Base-by-base conservation (phyloP, 1,140 invertebrate species). In the Venustaconcha ellipsiformis region DNA sequence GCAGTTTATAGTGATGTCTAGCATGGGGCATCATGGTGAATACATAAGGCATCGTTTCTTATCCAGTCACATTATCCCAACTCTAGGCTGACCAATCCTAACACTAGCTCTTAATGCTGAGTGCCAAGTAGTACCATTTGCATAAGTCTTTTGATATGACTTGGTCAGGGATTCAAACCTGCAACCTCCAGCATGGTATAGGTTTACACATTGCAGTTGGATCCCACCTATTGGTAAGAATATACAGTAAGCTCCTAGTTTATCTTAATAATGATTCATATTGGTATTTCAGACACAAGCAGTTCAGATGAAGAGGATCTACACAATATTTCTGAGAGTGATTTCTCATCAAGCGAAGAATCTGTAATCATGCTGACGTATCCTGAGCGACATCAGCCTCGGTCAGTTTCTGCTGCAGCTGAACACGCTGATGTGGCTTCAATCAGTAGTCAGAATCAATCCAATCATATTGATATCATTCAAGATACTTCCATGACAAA, bases 331-430 rank as follows among this genome's bases (percentile, higher is more conserved):
- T 71, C 77, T 0, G 78, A 85, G 64, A 76, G 76, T 17, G 79
- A 83, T 73, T 83, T 84, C 62, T 84, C 84, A 1, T 81, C 80
- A 14, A 77, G 81, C 62, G 85, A 87, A 20, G 85, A 85, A 56
- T 87, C 85, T 1, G 84, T 87, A 26, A 85, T 87, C 57, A 87
- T 87, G 85, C 64, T 87, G 48, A 83, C 84, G 0, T 84, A 84
- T 56, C 83, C 78, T 11, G 79, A 83, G 60, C 74, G 83, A 65
- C 82, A 86, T 26, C 72, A 80, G 55, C 80, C 80, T 0, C 70
- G 79, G 12, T 83, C 82, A 5, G 59, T 82, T 11, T 86, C 83
- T 18, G 76, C 83, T 13, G 67, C 73, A 13, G 74, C 73, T 2
- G 78, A 79, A 8, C 65, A 70, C 18, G 80, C 80, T 17, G 84